Evolutionary conservation across 2,888 invertebrate genomes (phyloP), one percentile per base, ranked within the genome.

Genomic region (Agonum fuliginosum): DNA sequence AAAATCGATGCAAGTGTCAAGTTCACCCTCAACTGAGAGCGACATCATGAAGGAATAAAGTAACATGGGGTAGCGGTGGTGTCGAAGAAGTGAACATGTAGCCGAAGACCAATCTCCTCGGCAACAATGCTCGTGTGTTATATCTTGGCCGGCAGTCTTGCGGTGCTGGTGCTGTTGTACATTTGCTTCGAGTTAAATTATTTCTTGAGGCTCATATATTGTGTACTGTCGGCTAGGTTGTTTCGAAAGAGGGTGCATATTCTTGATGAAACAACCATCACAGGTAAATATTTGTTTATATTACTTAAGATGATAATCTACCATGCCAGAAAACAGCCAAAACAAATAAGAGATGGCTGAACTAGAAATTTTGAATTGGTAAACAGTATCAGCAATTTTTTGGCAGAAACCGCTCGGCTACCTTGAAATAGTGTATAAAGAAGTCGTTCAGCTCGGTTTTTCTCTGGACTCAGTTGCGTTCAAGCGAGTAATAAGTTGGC

Each of bases 141-240:
- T 76, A 78, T 83, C 87, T 85, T 88, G 1, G 88, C 88, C 4
- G 88, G 87, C 27, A 78, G 87, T 82, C 87, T 87, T 24, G 87
- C 87, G 0, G 87, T 88, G 76, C 82, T 87, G 79, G 82, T 92
- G 78, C 81, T 91, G 27, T 84, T 93, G 4, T 91, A 93, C 83
- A 86, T 90, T 67, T 84, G 91, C 75, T 88, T 92, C 82, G 95
- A 95, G 86, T 86, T 94, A 48, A 93, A 94, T 85, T 95, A 95
- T 85, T 91, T 94, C 83, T 84, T 92, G 80, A 89, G 95, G 82
- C 91, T 93, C 84, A 88, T 91, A 81, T 87, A 93, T 81, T 92
- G 92, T 80, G 90, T 93, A 58, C 81, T 93, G 80, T 87, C 90
- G 80, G 93, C 93, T 24, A 88, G 91, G 79, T 88, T 92, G 78